Evolutionary conservation across 2,888 invertebrate species (phyloP), one percentile per base, ranked within the genome.

Genomic region (Cremastinae sp.): DNA sequence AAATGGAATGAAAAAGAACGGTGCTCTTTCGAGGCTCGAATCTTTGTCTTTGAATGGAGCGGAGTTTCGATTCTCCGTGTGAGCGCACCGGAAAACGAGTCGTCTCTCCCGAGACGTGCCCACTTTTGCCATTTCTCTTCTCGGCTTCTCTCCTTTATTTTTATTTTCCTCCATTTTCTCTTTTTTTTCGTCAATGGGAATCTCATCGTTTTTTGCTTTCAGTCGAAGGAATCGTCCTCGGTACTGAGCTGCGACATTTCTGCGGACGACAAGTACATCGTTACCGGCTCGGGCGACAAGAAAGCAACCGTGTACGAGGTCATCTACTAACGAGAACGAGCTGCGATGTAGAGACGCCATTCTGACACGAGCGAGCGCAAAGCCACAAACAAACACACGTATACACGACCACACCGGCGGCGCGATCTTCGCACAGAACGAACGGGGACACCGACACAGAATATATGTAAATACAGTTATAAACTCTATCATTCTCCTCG

Each of bases 211-310:
- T 81, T 80, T 36, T 16, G 34, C 87, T 85, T 83, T 62, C 92
- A 96, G 96, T 96, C 96, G 59, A 98, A 98, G 92, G 98, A 99
- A 92, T 96, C 97, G 76, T 98, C 98, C 84, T 98, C 98, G 88
- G 98, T 99, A 89, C 93, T 99, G 86, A 98, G 98, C 92, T 99
- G 98, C 93, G 99, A 99, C 93, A 97, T 99, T 91, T 97, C 98
- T 79, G 94, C 96, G 78, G 98, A 99, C 91, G 98, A 99, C 92
- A 98, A 98, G 91, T 98, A 96, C 92, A 98, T 99, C 86, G 97
- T 98, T 85, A 98, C 98, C 53, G 98, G 98, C 78, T 98, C 98
- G 34, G 98, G 98, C 75, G 98, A 98, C 91, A 98, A 98, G 91
- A 98, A 98, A 90, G 98, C 98, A 81, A 98, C 98, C 61, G 95